Evolutionary conservation across 1,140 invertebrate species (phyloP).

Genomic region (Hypothenemus hampei): DNA sequence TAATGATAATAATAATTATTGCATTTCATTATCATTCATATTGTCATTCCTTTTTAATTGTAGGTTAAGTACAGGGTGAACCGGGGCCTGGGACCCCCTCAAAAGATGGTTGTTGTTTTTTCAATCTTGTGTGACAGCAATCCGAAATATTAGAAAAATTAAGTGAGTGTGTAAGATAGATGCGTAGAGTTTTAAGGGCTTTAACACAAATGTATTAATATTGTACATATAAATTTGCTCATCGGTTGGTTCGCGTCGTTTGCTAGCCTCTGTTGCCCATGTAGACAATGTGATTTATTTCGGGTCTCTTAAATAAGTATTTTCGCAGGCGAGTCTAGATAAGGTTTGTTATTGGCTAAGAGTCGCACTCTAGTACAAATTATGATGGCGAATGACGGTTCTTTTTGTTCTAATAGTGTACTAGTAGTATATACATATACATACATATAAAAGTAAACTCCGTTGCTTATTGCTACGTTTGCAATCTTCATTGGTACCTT

Average conservation of each 20-base stretch:
- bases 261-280: neutral
- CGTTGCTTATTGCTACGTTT: slow-evolving; percentile 35
- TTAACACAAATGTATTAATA: slow-evolving; percentile 10
- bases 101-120: no score
- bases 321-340: neutral
- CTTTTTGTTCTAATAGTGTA: slow-evolving; percentile 15
- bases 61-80: slow-evolving; percentile 16
- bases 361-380: slow-evolving; percentile 45
- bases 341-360: slow-evolving; percentile 18
- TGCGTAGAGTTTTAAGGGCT: neutral
- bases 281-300: neutral
- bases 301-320: neutral
- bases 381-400: slow-evolving; percentile 20
- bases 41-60: slow-evolving; percentile 7
- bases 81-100: slow-evolving; percentile 12
- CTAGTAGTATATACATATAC: slow-evolving; percentile 6
- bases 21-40: neutral
- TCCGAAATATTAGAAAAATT: neutral
- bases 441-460: no score
- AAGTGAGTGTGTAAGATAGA: neutral
- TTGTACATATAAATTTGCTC: slow-evolving; percentile 23
- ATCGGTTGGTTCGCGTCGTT: slow-evolving; percentile 7
- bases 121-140: neutral
- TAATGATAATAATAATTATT: neutral
- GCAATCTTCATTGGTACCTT: slow-evolving; percentile 39